Conservation (phyloP, 2,113 vertebrate species). For the Amphiprion percula region DNA sequence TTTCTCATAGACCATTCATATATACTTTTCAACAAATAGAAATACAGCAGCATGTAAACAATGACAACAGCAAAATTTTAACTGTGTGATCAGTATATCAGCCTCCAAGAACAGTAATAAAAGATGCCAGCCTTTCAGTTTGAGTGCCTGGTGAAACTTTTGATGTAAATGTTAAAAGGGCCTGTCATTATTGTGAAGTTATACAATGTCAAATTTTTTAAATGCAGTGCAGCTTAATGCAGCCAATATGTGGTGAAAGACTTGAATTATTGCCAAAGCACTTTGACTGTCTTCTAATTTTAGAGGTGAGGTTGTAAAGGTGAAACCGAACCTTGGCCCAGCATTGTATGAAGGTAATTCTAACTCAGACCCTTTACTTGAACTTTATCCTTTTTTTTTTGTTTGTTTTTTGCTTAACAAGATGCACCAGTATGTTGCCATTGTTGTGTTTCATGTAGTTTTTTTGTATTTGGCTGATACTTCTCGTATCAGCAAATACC, state of each 20-base stretch:
- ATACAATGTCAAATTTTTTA: background rate
- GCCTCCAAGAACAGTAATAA: conserved; percentile 5
- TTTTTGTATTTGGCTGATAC: background rate
- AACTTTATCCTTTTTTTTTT: conserved; percentile 51
- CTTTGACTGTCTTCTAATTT: conserved; percentile 67
- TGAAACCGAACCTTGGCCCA: conserved; percentile 32
- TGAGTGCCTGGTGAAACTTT: conserved; percentile 19
- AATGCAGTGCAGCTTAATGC: conserved; percentile 32
- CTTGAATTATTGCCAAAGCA: conserved; percentile 83
- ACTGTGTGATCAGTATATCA: background rate
- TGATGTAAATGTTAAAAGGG: conserved; percentile 24
- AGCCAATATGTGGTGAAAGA: conserved; percentile 61
- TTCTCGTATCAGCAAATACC: conserved; percentile 3
- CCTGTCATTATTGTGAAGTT: conserved; percentile 3
- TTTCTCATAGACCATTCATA: too few species aligned
- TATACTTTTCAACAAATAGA: too few species aligned
- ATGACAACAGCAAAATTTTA: background rate
- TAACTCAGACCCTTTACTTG: conserved; percentile 70
- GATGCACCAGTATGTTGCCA: conserved; percentile 25
- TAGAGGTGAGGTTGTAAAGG: conserved; percentile 26
- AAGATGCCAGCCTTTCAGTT: conserved; percentile 1
- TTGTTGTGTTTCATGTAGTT: background rate
- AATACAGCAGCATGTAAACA: background rate
- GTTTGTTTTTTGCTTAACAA: conserved; percentile 16
- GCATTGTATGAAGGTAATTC: conserved; percentile 34